Evolutionary conservation across 2,888 invertebrate genomes (phyloP).

Genomic region (Electrophaes corylata): DNA sequence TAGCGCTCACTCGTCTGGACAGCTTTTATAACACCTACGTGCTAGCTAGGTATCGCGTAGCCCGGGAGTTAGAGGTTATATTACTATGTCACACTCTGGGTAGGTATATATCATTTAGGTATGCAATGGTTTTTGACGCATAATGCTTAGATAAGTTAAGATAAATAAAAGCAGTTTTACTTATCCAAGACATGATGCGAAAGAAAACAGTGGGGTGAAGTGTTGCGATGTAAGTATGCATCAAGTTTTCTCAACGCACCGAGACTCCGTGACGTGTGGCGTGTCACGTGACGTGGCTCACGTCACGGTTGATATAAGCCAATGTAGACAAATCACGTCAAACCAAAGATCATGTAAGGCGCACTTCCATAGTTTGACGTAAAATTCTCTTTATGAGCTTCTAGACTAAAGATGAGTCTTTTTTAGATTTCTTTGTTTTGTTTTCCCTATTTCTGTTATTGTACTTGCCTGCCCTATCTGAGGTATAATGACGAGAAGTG

Average conservation of each 20-base stretch:
- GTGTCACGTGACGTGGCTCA: too few species aligned
- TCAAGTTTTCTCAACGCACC: too few species aligned
- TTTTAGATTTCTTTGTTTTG: neutral
- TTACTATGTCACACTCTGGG: neutral
- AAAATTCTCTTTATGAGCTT: neutral
- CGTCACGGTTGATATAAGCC: too few species aligned
- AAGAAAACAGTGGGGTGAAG: too few species aligned
- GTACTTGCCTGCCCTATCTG: too few species aligned
- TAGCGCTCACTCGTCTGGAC: neutral
- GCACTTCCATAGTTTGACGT: neutral
- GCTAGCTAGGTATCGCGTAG: neutral
- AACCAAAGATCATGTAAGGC: too few species aligned
- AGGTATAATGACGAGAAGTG: neutral
- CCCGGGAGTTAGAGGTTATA: neutral
- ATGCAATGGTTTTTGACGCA: neutral
- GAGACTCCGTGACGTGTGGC: too few species aligned
- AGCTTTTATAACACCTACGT: conserved; percentile 4
- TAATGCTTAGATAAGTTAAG: neutral
- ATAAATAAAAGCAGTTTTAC: too few species aligned
- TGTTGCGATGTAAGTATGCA: too few species aligned
- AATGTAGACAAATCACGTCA: too few species aligned
- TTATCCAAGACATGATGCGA: too few species aligned
- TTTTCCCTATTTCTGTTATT: conserved; percentile 26
- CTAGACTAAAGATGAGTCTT: conserved; percentile 4
- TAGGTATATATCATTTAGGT: too few species aligned